phyloP scores from a whole-genome alignment of 2,113 vertebrate genomes.

The Amblyopsis rosae region DNA sequence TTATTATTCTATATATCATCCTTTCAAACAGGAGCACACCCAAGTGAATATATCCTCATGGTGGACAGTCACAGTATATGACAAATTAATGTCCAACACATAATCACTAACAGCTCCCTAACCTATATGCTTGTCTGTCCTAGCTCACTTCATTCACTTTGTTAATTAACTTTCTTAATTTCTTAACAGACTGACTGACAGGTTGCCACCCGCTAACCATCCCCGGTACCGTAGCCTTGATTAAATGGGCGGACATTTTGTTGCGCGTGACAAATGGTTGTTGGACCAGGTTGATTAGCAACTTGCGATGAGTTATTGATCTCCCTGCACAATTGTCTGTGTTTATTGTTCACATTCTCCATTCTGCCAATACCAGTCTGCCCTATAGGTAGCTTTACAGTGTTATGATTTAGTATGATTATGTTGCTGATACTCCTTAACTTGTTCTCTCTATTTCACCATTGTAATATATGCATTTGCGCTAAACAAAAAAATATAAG shows the following conservation, averaged over 20 bases:
- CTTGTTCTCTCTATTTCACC: background rate
- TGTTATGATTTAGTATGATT: background rate
- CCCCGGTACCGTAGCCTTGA: slow-evolving; percentile 68
- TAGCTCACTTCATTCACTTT: slow-evolving; percentile 74
- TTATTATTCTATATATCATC: slow-evolving; percentile 33
- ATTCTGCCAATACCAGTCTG: slow-evolving; percentile 21
- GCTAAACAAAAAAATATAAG: background rate
- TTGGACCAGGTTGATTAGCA: slow-evolving; percentile 69
- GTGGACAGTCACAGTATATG: slow-evolving; percentile 44
- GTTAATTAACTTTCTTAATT: slow-evolving; percentile 73
- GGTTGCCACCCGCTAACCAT: slow-evolving; percentile 55
- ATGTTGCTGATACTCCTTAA: background rate
- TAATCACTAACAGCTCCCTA: slow-evolving; percentile 61
- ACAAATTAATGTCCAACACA: slow-evolving; percentile 48
- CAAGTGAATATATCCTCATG: slow-evolving; percentile 41
- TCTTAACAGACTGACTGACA: slow-evolving; percentile 63
- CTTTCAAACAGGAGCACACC: slow-evolving; percentile 33
- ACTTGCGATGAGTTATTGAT: slow-evolving; percentile 80
- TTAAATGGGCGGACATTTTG: slow-evolving; percentile 81
- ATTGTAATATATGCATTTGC: background rate
- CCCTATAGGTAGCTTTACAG: background rate
- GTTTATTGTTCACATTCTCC: slow-evolving; percentile 58
- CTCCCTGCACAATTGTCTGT: slow-evolving; percentile 29
- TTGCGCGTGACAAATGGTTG: slow-evolving; percentile 67
- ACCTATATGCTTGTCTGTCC: slow-evolving; percentile 64